A percentile compares a stretch with the other conserved stretches of the same genome.
Evolutionary conservation across 2,888 invertebrate genomes (phyloP).

Genomic region (Lamproptera curius): DNA sequence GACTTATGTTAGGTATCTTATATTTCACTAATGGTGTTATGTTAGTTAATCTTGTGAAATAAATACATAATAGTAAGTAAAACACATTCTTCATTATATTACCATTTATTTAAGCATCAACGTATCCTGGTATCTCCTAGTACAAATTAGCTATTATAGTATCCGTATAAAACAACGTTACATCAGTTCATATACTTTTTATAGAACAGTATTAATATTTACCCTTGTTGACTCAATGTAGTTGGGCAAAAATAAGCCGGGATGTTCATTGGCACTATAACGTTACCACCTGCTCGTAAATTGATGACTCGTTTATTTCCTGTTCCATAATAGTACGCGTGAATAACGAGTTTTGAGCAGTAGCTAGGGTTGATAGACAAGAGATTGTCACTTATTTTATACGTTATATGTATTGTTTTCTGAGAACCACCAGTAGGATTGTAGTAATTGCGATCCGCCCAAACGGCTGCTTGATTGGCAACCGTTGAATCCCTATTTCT

Average conservation of each 20-base stretch:
- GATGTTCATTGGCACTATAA: conserved; percentile 43
- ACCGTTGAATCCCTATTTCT: conserved; percentile 37
- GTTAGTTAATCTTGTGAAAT: too few relatives aligned
- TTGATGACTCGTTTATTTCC: conserved; percentile 40
- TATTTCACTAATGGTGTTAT: too few relatives aligned
- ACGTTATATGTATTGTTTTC: conserved; percentile 46
- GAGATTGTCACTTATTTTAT: conserved; percentile 38
- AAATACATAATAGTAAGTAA: too few relatives aligned
- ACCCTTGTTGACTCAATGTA: conserved; percentile 41
- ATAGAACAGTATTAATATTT: too few relatives aligned
- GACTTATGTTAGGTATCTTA: too few relatives aligned
- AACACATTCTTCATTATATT: too few relatives aligned
- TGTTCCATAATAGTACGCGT: conserved; percentile 48
- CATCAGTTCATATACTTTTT: too few relatives aligned
- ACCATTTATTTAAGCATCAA: too few relatives aligned
- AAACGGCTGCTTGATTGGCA: conserved; percentile 39
- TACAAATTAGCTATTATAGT: too few relatives aligned
- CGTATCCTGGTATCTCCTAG: too few relatives aligned
- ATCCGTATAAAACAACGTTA: too few relatives aligned
- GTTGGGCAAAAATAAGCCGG: conserved; percentile 48
- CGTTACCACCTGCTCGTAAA: conserved; percentile 29
- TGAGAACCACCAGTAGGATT: conserved; percentile 37
- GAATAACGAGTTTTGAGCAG: conserved; percentile 51
- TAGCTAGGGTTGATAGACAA: conserved; percentile 45
- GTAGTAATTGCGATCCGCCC: conserved; percentile 48